Evolutionary conservation across 2,113 vertebrate genomes (phyloP).

Genomic region (Plecotus auritus): DNA sequence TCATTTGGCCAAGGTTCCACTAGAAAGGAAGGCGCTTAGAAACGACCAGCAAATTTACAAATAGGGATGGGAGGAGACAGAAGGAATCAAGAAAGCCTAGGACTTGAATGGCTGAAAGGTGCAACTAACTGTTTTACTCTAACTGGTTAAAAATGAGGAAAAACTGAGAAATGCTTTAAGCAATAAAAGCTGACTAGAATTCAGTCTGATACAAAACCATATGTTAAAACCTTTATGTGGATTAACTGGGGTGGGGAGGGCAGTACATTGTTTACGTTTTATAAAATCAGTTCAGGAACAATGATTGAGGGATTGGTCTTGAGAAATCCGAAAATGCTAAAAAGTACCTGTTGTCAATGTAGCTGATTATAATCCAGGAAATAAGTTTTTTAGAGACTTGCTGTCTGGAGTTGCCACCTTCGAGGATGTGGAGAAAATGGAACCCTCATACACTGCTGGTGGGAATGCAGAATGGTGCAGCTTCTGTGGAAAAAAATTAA

Average conservation of each 20-base stretch:
- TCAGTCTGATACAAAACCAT: background rate
- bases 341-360: background rate
- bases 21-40: background rate
- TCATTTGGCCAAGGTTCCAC: background rate
- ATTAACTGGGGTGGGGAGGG: background rate
- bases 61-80: background rate
- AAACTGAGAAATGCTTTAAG: background rate
- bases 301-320: background rate
- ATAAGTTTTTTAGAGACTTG: background rate
- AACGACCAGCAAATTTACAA: background rate
- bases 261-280: background rate
- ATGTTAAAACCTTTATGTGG: background rate
- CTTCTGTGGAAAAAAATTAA: too few species aligned
- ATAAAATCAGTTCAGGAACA: background rate
- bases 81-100: background rate
- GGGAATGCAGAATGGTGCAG: too few species aligned
- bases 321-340: background rate
- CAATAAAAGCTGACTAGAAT: background rate
- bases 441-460: too few species aligned
- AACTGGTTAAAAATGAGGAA: background rate
- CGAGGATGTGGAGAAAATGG: too few species aligned
- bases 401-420: background rate
- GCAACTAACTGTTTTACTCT: background rate
- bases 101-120: background rate
- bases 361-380: background rate